Base-by-base conservation (phyloP, 1,140 invertebrate species). In the Drosophila repleta region DNA sequence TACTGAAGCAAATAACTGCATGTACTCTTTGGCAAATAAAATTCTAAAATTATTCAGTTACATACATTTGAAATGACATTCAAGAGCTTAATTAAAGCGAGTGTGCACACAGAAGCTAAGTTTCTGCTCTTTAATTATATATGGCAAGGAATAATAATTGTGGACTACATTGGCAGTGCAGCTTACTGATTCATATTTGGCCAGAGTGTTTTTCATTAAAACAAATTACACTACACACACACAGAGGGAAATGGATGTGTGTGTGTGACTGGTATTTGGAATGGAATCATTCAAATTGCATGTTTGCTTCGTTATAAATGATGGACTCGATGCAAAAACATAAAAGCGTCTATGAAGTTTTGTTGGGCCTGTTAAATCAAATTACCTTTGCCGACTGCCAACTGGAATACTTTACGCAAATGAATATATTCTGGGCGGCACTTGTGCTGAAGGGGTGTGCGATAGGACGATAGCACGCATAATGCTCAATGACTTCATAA, bases 401-500 rank as follows among this genome's bases (percentile, higher is more conserved):
- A 85, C 81, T 85, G 68, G 76, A 85, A 29, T 85, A 81, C 82
- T 77, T 85, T 66, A 39, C 13, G 65, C 60, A 77, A 87, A 84
- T 81, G 76, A 77, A 85, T 71, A 74, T 46, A 81, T 75, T 75
- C 74, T 66, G 8, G 82, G 63, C 29, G 8, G 29, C 29, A 2
- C 29, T 1, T 6, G 26, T 29, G 26, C 6, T 29, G 26, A 29
- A 29, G 26, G 26, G 29, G 8, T 10, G 29, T 29, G 29, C 29
- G 2, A 4, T 3, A 3, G 24, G 24, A 3, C 2, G 29, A 29
- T 29, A 29, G 6, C 29, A 81, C 82, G 78, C 77, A 82, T 82
- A 83, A 83, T 83, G 72, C 71, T 72, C 71, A 88, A 85, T 87
- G 82, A 85, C 82, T 85, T 85, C 82, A 85, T 85, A 84, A 85